Conservation (phyloP, 1,140 invertebrate genomes). For the Thaumatotibia leucotreta region DNA sequence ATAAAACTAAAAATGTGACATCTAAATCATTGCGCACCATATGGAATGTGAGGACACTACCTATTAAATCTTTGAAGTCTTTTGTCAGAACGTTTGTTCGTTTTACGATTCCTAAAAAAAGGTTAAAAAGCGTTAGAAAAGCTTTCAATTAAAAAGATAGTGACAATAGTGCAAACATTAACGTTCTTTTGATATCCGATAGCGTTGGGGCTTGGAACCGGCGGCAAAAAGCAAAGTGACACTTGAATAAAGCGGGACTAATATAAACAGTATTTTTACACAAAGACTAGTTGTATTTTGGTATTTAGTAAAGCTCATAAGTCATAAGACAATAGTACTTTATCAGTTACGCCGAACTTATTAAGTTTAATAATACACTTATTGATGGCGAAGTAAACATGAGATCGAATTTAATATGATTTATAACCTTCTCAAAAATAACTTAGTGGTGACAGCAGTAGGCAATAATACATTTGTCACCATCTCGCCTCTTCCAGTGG, state of each 20-base stretch:
- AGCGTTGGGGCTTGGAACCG: constrained; percentile 63
- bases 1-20: constrained; percentile 15
- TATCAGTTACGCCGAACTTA: background rate
- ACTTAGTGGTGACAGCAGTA: too few relatives aligned
- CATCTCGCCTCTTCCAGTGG: too few relatives aligned
- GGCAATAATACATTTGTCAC: too few relatives aligned
- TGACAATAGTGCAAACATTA: constrained; percentile 66
- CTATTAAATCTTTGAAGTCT: constrained; percentile 66
- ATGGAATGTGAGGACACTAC: constrained; percentile 52
- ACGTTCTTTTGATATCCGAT: constrained; percentile 72
- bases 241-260: constrained; percentile 73
- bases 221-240: constrained; percentile 73
- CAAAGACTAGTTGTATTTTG: constrained; percentile 41
- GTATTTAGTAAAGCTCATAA: constrained; percentile 7
- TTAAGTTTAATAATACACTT: background rate
- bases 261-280: constrained; percentile 68
- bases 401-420: background rate
- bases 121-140: constrained; percentile 55
- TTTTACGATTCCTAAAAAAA: constrained; percentile 58
- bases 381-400: background rate
- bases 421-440: too few relatives aligned
- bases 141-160: constrained; percentile 71
- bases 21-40: constrained; percentile 37
- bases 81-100: constrained; percentile 62
- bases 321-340: background rate